phyloP scores from a whole-genome alignment of 2,797 vertebrate species.

The Cephalopachus bancanus region DNA sequence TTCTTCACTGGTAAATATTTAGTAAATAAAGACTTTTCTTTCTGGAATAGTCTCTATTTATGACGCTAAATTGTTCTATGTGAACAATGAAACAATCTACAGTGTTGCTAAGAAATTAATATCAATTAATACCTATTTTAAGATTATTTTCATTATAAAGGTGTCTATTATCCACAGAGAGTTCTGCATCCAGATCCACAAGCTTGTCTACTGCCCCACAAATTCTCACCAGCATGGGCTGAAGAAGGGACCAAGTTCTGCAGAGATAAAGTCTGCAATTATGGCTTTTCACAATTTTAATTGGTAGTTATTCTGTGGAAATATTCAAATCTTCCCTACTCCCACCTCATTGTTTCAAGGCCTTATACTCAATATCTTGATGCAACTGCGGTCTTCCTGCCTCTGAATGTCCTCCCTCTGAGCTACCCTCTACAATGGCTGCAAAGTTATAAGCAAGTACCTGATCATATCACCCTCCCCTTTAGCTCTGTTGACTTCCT shows the following conservation, averaged over 20 bases:
- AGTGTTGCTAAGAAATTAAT: background rate
- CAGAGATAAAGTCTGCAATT: background rate
- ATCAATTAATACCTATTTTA: conserved; percentile 21
- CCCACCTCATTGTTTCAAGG: background rate
- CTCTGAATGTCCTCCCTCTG: background rate
- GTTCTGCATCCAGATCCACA: background rate
- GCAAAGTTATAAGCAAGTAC: background rate
- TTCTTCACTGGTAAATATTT: background rate
- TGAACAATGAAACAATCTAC: background rate
- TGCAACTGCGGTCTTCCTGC: background rate
- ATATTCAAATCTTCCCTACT: background rate
- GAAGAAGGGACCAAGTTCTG: background rate
- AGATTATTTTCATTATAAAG: background rate
- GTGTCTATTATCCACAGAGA: background rate
- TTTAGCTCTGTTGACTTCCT: background rate
- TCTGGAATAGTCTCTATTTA: background rate
- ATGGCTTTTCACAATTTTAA: background rate
- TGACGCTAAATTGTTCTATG: background rate
- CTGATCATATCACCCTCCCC: background rate
- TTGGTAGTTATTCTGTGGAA: background rate
- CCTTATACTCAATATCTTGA: background rate
- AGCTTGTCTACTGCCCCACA: background rate
- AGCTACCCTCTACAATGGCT: background rate
- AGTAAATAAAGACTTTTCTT: background rate
- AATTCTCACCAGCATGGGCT: background rate